A percentile compares a stretch with the other conserved stretches of the same genome.
phyloP scores from a whole-genome alignment of 1,140 invertebrate genomes.

The Thaumatotibia leucotreta region DNA sequence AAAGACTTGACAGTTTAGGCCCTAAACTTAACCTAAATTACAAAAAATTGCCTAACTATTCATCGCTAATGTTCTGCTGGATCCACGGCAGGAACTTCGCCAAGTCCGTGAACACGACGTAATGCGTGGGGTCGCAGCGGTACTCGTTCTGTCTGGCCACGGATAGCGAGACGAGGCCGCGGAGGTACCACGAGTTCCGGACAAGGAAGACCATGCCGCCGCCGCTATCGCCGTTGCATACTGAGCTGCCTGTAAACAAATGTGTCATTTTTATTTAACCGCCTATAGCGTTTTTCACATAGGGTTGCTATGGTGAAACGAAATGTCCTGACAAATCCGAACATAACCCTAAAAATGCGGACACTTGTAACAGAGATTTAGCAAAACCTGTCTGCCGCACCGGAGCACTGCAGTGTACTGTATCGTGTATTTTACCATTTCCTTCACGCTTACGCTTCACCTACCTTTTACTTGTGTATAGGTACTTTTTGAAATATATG shows the following conservation, averaged over 20 bases:
- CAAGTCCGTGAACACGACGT: conserved; percentile 77
- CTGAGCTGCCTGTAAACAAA: conserved; percentile 56
- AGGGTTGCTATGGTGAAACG: no score
- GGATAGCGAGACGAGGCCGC: conserved; percentile 77
- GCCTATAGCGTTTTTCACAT: background rate
- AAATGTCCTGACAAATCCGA: no score
- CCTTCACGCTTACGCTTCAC: no score
- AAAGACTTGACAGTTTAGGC: background rate
- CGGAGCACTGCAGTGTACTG: no score
- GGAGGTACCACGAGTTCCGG: conserved; percentile 66
- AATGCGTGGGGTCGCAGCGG: conserved; percentile 76
- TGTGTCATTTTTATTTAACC: background rate
- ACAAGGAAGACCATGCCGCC: conserved; percentile 77
- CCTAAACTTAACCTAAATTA: background rate
- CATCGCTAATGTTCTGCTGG: conserved; percentile 37
- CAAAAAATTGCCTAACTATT: conserved; percentile 18
- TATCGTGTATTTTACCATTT: no score
- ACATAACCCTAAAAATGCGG: no score
- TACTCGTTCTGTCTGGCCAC: conserved; percentile 67
- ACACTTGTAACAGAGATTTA: no score
- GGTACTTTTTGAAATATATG: no score
- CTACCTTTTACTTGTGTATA: no score
- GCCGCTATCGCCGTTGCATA: conserved; percentile 79
- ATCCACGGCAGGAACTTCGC: conserved; percentile 78
- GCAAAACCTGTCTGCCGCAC: no score